These are phyloP conservation scores for Parapristionchus giblindavisi DNA, from an alignment of 2,888 invertebrate species.

Conservation along the genomic window DNA sequence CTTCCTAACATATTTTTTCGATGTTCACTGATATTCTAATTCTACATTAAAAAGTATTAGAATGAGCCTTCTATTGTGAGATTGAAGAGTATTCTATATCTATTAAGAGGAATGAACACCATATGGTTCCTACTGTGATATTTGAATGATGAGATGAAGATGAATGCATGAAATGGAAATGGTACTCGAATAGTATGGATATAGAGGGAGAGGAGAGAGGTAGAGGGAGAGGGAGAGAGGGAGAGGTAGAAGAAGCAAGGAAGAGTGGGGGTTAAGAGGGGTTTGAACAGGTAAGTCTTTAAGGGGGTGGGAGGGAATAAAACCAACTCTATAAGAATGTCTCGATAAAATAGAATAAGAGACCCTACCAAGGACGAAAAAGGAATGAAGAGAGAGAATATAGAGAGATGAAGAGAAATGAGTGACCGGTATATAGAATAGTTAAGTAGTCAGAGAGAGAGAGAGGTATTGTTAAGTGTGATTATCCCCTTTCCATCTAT, in stretches of 20 bases:
- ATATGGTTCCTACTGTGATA: no score
- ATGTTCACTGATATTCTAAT: no score
- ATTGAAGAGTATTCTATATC: no score
- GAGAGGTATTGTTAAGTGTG: slow-evolving; percentile 15
- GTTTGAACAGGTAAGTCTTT: background rate
- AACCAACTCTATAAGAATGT: no score
- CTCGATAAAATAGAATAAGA: slow-evolving; percentile 20
- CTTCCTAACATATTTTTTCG: no score
- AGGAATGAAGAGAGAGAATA: slow-evolving; percentile 12
- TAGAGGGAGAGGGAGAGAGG: slow-evolving; percentile 11
- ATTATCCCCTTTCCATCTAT: slow-evolving; percentile 11
- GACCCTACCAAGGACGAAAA: slow-evolving; percentile 36
- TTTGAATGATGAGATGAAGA: no score
- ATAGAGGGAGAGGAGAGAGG: background rate
- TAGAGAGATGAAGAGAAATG: slow-evolving; percentile 7
- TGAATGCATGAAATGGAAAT: no score
- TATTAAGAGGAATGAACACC: no score
- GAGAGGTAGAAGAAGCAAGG: background rate
- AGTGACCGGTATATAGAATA: no score
- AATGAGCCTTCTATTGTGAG: no score
- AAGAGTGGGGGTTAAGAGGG: background rate
- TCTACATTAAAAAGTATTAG: no score
- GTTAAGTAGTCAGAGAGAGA: background rate
- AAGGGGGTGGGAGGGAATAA: slow-evolving; percentile 9
- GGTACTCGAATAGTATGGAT: background rate